Base-by-base conservation (phyloP, 1,140 invertebrate genomes). In the Linepithema humile region DNA sequence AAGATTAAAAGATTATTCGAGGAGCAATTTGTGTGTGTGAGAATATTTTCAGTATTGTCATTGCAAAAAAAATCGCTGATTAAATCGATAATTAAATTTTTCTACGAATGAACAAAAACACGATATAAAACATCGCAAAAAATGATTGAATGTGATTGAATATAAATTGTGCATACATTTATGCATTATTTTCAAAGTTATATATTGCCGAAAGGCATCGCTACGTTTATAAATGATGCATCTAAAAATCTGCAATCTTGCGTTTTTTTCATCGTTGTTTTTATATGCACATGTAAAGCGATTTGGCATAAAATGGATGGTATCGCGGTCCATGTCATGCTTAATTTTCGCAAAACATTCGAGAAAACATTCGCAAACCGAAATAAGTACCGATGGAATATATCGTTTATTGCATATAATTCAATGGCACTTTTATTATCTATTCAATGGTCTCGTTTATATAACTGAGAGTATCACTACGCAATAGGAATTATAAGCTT, bases 381-480 rank as follows among this genome's bases (percentile, higher is more conserved):
- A 7, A 53, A 38, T n/a, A 2, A 38, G 12, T n/a, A 2, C 7
- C 26, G 3, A 43, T 3, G 3, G 45, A 62, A 62, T 62, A 32
- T 62, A 32, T 62, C n/a, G 17, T 9, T 55, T 40, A 9, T 2
- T 4, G 23, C 7, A 6, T 20, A 20, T 12, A 45, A 74, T 74
- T 74, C 26, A 1, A 4, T 32, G 5, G 10, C 45, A 6, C 1
- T 0, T 45, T 29, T 1, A 32, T 32, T 75, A 3, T 15, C n/a
- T n/a, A n/a, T n/a, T n/a, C n/a, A n/a, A n/a, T n/a, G n/a, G n/a
- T 75, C 26, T 45, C 3, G 10, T 32, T 75, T 75, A 75, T 12
- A 12, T 75, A 60, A 74, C 23, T 45, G 20, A 45, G 20, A 60
- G 26, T n/a, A 40, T 60, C 12, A 45, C 53, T 45, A 75, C n/a